These are phyloP conservation scores for Cryptophagus acutangulus DNA, from an alignment of 2,888 invertebrate species.

Conservation along the genomic window DNA sequence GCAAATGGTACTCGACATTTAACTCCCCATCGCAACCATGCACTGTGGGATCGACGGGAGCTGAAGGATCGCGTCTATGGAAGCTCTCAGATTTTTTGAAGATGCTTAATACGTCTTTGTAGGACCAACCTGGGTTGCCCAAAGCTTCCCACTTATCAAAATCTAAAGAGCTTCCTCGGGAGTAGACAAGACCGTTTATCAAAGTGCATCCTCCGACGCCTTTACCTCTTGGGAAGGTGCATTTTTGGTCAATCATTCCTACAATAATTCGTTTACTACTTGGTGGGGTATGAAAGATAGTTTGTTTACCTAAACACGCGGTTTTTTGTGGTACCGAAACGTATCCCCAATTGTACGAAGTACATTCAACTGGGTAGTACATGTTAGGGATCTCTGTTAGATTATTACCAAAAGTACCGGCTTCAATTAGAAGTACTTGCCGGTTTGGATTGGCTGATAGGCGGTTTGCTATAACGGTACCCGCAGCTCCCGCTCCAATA, in stretches of 20 bases:
- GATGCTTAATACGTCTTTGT: conserved; percentile 53
- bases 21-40: conserved; percentile 16
- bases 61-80: conserved; percentile 8
- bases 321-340: conserved; percentile 60
- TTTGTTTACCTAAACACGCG: conserved; percentile 50
- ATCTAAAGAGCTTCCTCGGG: conserved; percentile 47
- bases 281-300: too few relatives aligned
- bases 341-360: conserved; percentile 68
- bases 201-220: conserved; percentile 50
- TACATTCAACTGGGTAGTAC: conserved; percentile 56
- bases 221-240: conserved; percentile 48
- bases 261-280: too few relatives aligned
- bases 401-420: conserved; percentile 21
- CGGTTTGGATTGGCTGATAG: conserved; percentile 21
- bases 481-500: conserved; percentile 24
- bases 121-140: conserved; percentile 49
- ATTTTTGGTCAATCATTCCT: conserved; percentile 33
- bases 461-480: conserved; percentile 22
- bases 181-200: conserved; percentile 51
- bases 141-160: conserved; percentile 48
- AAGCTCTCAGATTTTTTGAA: conserved; percentile 35
- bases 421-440: conserved; percentile 24
- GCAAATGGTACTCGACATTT: conserved; percentile 16
- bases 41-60: conserved; percentile 7
- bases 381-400: conserved; percentile 55